These are phyloP conservation scores for Sebastes elongatus DNA, from an alignment of 2,797 vertebrate species.

Conservation along the genomic window DNA sequence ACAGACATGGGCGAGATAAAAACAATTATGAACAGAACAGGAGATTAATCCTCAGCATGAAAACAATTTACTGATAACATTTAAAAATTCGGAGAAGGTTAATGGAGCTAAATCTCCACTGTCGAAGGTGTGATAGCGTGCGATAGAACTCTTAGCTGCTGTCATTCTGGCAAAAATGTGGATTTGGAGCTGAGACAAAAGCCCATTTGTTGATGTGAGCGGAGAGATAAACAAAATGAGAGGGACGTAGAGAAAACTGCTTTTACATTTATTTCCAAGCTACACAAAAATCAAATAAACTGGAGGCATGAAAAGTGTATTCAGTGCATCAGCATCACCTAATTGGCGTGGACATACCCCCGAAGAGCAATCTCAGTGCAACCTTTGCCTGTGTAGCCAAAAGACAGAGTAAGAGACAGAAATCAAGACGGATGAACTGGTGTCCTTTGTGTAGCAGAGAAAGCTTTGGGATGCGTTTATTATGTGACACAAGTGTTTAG, in stretches of 20 bases:
- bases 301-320: slow-evolving; percentile 26
- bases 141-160: slow-evolving; percentile 16
- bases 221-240: slow-evolving; percentile 32
- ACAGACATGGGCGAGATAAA: slow-evolving; percentile 56
- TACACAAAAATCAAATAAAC: slow-evolving; percentile 36
- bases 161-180: slow-evolving; percentile 39
- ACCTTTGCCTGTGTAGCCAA: neutral
- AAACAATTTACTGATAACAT: slow-evolving; percentile 60
- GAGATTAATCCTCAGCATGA: slow-evolving; percentile 50
- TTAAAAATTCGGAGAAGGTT: slow-evolving; percentile 49
- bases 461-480: slow-evolving; percentile 47
- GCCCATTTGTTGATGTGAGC: slow-evolving; percentile 47
- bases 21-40: slow-evolving; percentile 62
- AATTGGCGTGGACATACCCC: slow-evolving; percentile 54
- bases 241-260: slow-evolving; percentile 25
- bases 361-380: slow-evolving; percentile 40
- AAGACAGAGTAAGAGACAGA: slow-evolving; percentile 14
- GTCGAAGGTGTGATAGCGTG: slow-evolving; percentile 38
- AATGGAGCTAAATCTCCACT: slow-evolving; percentile 48
- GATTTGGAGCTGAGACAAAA: slow-evolving; percentile 35
- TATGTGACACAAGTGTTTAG: slow-evolving; percentile 56
- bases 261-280: slow-evolving; percentile 43
- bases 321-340: slow-evolving; percentile 35
- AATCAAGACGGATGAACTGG: slow-evolving; percentile 50
- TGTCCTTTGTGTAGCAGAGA: slow-evolving; percentile 26